Base-by-base conservation (phyloP, 2,888 invertebrate genomes). In the Microctonus hyperodae region DNA sequence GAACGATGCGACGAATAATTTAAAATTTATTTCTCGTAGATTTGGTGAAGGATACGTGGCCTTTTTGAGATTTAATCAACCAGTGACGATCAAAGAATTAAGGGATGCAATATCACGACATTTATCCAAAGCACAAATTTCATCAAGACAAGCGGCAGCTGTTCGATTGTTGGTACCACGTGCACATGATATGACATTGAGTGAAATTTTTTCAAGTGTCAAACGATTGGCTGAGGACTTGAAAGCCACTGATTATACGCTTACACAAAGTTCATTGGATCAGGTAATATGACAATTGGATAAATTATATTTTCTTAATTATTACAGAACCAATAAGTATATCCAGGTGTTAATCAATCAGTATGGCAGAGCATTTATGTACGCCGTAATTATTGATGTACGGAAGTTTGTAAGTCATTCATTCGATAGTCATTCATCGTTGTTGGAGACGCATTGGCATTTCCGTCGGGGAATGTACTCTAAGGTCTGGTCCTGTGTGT, bases 261-360 rank as follows among this genome's bases (percentile, higher is more conserved):
- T 88, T 74, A 87, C 86, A 77, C 88, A 88, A 74, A 88, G 87
- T 81, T 87, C 88, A 11, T 83, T 89, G 48, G 88, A 88, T 72
- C 88, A 88, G 86, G 89, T 88, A 62, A 72, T 75, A 72, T n/a
- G n/a, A 20, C 13, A 68, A 55, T 40, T 0, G 7, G 7, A 11
- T 16, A 60, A 11, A 40, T 13, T 22, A 6, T 13, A 37, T 58
- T 40, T 2, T 53, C 6, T 11, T 31, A 56, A 56, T 56, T 10
- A 10, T 4, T 44, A n/a, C 4, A 7, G 7, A 1, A 56, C 13
- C 20, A 11, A 33, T 33, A 11, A 1, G 23, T 31, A 44, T 7
- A 7, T 44, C 4, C n/a, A n/a, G n/a, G n/a, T n/a, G 3, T 16
- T 9, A 20, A 16, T 44, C 0, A 5, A n/a, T n/a, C n/a, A n/a